Percentiles rank a stretch among this genome's conserved stretches.
Evolutionary conservation across 2,113 vertebrate genomes (phyloP).

Genomic region (Reinhardtius hippoglossoides): DNA sequence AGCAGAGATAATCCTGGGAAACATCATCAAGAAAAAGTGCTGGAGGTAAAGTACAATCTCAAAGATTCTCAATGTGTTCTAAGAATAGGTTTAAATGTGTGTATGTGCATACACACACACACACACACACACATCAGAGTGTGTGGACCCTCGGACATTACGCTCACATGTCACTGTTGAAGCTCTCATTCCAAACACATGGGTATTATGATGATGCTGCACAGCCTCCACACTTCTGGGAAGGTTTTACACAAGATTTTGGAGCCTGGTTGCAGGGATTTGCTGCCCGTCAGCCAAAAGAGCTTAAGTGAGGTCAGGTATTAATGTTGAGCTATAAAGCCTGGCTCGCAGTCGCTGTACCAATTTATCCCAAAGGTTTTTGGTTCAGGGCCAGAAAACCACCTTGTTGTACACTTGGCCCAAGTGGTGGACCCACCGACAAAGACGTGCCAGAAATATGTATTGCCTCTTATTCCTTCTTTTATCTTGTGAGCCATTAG

Average conservation of each 20-base stretch:
- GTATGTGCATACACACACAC: neutral
- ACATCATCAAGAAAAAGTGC: constrained; percentile 98
- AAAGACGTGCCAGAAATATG: neutral
- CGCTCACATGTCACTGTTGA: neutral
- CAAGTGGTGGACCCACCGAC: neutral
- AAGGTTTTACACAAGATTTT: constrained; percentile 12
- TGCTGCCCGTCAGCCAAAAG: neutral
- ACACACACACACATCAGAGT: too few species aligned
- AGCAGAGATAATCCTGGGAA: constrained; percentile 96
- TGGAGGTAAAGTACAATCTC: constrained; percentile 87
- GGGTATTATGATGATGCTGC: neutral
- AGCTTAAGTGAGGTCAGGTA: constrained; percentile 9
- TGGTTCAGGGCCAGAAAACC: neutral
- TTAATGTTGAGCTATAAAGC: constrained; percentile 23
- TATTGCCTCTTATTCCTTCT: neutral
- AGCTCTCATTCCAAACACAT: neutral
- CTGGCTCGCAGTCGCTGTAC: neutral
- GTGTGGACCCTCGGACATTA: neutral
- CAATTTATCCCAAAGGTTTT: constrained; percentile 5
- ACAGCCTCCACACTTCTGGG: neutral
- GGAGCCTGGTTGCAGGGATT: constrained; percentile 4
- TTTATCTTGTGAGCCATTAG: neutral
- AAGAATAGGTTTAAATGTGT: constrained; percentile 14
- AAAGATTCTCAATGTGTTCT: constrained; percentile 4
- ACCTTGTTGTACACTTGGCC: neutral